Evolutionary conservation across 2,797 vertebrate genomes (phyloP).

Genomic region (Pelobates cultripes): DNA sequence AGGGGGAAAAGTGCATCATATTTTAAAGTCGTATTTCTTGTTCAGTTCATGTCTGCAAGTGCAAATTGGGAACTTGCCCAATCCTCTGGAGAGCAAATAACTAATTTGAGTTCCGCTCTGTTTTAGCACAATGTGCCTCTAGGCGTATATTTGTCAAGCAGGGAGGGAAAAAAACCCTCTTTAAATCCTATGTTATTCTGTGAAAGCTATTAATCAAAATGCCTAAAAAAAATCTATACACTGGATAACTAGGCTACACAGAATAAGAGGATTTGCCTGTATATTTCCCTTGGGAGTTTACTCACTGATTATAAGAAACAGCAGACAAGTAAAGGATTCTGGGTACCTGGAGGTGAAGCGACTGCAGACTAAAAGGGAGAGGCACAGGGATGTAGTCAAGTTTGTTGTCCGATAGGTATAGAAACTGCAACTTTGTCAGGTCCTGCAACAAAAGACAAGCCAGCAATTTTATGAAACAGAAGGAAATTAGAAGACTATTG

Average conservation of each 20-base stretch:
- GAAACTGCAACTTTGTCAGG: conserved; percentile 77
- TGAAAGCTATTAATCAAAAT: conserved; percentile 7
- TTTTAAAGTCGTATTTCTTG: background rate
- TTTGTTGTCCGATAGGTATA: conserved; percentile 80
- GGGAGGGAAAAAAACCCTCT: background rate
- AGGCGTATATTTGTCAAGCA: background rate
- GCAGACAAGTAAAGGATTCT: background rate
- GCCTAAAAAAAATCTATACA: conserved; percentile 1
- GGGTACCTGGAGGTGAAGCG: conserved; percentile 80
- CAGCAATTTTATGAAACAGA: background rate
- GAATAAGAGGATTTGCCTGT: background rate
- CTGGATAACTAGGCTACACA: background rate
- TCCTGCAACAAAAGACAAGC: conserved; percentile 64
- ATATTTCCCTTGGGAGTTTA: conserved; percentile 1
- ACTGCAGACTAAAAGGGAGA: conserved; percentile 75
- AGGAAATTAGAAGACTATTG: too few species aligned
- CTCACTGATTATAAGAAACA: background rate
- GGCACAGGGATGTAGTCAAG: conserved; percentile 75
- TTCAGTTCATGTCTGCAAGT: background rate
- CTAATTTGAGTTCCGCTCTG: background rate
- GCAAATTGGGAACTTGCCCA: background rate
- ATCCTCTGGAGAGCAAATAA: background rate
- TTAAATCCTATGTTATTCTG: background rate
- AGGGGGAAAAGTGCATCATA: background rate
- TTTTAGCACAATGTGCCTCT: background rate